Evolutionary conservation across 2,113 vertebrate genomes (phyloP).

Genomic region (Psammodynastes pulverulentus): DNA sequence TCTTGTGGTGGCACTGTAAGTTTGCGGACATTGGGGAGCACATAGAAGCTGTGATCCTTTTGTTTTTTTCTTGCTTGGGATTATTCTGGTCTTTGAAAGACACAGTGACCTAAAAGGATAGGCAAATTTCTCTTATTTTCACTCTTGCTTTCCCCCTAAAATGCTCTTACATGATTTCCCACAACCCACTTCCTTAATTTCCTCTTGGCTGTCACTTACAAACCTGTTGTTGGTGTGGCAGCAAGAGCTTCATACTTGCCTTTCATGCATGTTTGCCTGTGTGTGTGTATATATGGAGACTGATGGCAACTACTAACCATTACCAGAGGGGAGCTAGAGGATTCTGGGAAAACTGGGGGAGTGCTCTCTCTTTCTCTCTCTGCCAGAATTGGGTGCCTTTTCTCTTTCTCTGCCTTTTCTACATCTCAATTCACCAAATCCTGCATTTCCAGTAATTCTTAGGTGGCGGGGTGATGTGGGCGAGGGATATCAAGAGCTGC

Average conservation of each 20-base stretch:
- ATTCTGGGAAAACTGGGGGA: conserved; percentile 10
- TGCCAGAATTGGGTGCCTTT: conserved; percentile 53
- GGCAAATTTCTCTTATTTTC: background rate
- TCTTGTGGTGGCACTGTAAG: conserved; percentile 51
- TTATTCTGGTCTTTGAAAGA: conserved; percentile 40
- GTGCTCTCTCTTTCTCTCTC: conserved; percentile 19
- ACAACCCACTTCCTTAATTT: conserved; percentile 27
- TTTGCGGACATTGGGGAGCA: conserved; percentile 28
- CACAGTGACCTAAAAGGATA: background rate
- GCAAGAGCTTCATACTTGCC: conserved; percentile 40
- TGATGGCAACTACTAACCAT: conserved; percentile 53
- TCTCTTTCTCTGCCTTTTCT: conserved; percentile 38
- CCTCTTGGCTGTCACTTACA: background rate
- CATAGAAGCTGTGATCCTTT: conserved; percentile 47
- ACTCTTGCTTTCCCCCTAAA: background rate
- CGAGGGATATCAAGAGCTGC: conserved; percentile 19
- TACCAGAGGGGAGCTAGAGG: conserved; percentile 43
- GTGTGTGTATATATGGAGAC: background rate
- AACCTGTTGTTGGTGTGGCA: background rate
- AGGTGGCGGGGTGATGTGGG: conserved; percentile 17
- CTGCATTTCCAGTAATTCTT: conserved; percentile 53
- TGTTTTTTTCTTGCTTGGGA: conserved; percentile 30
- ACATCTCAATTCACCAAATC: conserved; percentile 53
- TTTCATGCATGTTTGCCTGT: conserved; percentile 19
- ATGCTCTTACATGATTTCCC: conserved; percentile 39